These are phyloP conservation scores for Hystrix cristata DNA, from an alignment of 2,113 vertebrate species.

Conservation along the genomic window DNA sequence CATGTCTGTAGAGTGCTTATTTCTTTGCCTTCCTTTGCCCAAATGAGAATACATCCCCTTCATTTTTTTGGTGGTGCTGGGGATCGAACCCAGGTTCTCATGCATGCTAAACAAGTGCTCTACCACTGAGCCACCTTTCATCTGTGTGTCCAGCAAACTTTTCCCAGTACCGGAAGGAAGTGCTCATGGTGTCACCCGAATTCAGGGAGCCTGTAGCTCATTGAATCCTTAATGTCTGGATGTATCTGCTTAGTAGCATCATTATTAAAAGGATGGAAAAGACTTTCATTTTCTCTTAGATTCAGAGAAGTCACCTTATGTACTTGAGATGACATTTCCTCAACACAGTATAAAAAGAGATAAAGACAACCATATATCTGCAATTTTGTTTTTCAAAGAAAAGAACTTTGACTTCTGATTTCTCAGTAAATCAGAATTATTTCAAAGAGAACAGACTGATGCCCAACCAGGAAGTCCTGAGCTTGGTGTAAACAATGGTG, in stretches of 20 bases:
- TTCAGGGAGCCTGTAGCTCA: neutral
- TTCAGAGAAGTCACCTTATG: neutral
- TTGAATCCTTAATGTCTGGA: neutral
- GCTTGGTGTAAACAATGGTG: neutral
- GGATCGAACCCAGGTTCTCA: neutral
- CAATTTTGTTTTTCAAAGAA: neutral
- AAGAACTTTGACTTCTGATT: neutral
- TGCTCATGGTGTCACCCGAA: neutral
- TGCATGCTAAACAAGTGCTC: neutral
- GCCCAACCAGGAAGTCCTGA: neutral
- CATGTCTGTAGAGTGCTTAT: neutral
- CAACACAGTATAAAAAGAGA: neutral
- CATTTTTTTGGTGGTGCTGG: neutral
- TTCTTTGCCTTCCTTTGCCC: neutral
- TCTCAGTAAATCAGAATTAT: slow-evolving; percentile 1
- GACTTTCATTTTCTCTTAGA: slow-evolving; percentile 3
- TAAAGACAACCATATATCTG: neutral
- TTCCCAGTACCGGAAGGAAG: neutral
- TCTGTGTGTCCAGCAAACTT: neutral
- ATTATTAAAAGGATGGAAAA: neutral
- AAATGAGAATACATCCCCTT: neutral
- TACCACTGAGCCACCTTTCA: neutral
- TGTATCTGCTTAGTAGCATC: neutral
- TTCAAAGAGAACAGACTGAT: neutral
- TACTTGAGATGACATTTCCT: neutral